Evolutionary conservation across 2,888 invertebrate genomes (phyloP).

Genomic region (Phortica magna): DNA sequence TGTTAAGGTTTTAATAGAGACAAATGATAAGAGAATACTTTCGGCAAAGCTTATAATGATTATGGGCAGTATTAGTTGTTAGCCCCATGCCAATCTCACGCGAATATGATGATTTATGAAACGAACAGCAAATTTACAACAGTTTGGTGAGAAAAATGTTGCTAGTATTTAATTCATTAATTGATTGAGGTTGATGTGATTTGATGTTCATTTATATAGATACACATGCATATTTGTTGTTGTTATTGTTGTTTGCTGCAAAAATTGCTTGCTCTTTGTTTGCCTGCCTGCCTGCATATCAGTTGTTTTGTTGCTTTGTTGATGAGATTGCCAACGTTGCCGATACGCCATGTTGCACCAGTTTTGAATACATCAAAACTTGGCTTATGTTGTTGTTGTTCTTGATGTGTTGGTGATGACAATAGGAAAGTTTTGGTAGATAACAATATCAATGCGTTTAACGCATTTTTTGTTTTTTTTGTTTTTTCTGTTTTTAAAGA

Average conservation of each 20-base stretch:
- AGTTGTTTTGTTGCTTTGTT: too few species aligned
- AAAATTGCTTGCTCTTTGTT: too few species aligned
- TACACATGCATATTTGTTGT: not conserved
- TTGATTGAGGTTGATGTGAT: too few species aligned
- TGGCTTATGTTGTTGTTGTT: too few species aligned
- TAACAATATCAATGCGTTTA: not conserved
- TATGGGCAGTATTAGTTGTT: constrained; percentile 12
- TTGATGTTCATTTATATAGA: not conserved
- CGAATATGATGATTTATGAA: not conserved
- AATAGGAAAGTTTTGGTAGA: not conserved
- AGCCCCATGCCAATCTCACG: constrained; percentile 19
- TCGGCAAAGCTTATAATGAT: not conserved
- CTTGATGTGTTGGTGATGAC: too few species aligned
- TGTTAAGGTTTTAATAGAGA: not conserved
- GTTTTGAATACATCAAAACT: too few species aligned
- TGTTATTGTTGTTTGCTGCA: too few species aligned
- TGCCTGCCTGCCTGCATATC: too few species aligned
- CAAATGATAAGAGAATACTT: constrained; percentile 1
- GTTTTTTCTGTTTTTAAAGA: not conserved
- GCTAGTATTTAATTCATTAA: too few species aligned
- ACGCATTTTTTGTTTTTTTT: not conserved
- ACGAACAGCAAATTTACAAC: not conserved
- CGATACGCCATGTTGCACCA: too few species aligned
- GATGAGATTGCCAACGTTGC: too few species aligned
- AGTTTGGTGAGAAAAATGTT: not conserved